Evolutionary conservation across 1,140 invertebrate genomes (phyloP).

Genomic region (Leptoteleia sp.): DNA sequence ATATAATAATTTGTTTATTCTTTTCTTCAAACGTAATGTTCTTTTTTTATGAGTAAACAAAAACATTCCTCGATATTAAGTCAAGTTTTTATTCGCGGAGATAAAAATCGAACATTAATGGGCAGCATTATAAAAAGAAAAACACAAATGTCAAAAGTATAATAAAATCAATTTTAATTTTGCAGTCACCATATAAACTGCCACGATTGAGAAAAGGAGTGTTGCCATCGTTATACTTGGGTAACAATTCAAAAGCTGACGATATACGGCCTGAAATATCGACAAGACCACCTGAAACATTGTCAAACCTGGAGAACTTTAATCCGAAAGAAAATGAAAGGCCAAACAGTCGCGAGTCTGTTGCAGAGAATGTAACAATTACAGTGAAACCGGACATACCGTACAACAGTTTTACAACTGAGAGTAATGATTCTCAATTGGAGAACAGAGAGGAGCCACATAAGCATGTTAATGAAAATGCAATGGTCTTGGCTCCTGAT

Average conservation of each 20-base stretch:
- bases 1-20: too few relatives aligned
- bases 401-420: background rate
- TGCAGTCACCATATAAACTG: slow-evolving; percentile 50
- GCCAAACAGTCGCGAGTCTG: slow-evolving; percentile 1
- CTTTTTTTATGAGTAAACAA: too few relatives aligned
- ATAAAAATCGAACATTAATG: too few relatives aligned
- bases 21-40: too few relatives aligned
- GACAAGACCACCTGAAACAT: too few relatives aligned
- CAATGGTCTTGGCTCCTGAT: background rate
- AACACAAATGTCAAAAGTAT: too few relatives aligned
- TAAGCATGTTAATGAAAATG: background rate
- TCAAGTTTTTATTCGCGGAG: too few relatives aligned
- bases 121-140: too few relatives aligned
- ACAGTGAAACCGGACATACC: slow-evolving; percentile 6
- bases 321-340: slow-evolving; percentile 9
- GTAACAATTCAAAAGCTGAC: slow-evolving; percentile 1
- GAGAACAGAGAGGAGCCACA: background rate
- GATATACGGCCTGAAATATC: background rate
- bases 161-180: slow-evolving; percentile 1
- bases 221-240: slow-evolving; percentile 28
- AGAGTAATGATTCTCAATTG: slow-evolving; percentile 2
- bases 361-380: slow-evolving; percentile 7
- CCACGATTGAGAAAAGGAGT: slow-evolving; percentile 50
- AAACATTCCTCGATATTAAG: too few relatives aligned
- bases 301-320: slow-evolving; percentile 2